Evolutionary conservation across 1,140 invertebrate genomes (phyloP), one percentile per base, ranked within the genome.

Genomic region (Drosophila repletoides): DNA sequence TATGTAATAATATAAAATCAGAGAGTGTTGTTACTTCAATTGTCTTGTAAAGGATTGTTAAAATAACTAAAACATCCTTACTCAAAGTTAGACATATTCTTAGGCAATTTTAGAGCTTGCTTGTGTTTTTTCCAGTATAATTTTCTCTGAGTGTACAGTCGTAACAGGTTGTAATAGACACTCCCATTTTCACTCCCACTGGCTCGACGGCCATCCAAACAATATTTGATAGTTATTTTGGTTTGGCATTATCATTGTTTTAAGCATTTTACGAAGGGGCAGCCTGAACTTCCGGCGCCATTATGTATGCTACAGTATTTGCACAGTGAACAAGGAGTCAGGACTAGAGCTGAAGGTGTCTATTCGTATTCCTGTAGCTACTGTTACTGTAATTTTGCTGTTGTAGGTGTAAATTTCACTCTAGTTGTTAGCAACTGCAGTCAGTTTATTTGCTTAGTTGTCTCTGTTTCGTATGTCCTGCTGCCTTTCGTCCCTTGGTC

Each of bases 221-320:
- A 49, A 45, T 68, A 72, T 68, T 68, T 72, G 43, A 68, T 52
- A 33, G 33, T 55, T 69, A 64, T 69, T 69, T 52, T 40, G 69
- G 65, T 56, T 72, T 61, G 65, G 65, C 43, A 49, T 63, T 68
- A 72, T 72, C 65, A 72, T 68, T 68, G 65, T 49, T 45, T 72
- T 55, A 56, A 38, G 58, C 38, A 64, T 63, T 64, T 64, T 69
- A 72, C 31, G n/a, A n/a, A n/a, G 36, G 36, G 5, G 12, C 28
- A 40, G 17, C 21, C 15, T 3, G n/a, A 38, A 46, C 51, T n/a
- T 12, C 17, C 53, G 33, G 12, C 24, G 36, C 21, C 65, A 63
- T 72, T 64, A 58, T 45, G 45, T 69, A 69, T 64, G 21, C 58
- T 51, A 69, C 49, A 55, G 28, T 61, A 55, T 61, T 61, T 71